Percentiles rank a stretch among this genome's conserved stretches.
Conservation (phyloP, 2,888 invertebrate genomes). For the Lysandra coridon region DNA sequence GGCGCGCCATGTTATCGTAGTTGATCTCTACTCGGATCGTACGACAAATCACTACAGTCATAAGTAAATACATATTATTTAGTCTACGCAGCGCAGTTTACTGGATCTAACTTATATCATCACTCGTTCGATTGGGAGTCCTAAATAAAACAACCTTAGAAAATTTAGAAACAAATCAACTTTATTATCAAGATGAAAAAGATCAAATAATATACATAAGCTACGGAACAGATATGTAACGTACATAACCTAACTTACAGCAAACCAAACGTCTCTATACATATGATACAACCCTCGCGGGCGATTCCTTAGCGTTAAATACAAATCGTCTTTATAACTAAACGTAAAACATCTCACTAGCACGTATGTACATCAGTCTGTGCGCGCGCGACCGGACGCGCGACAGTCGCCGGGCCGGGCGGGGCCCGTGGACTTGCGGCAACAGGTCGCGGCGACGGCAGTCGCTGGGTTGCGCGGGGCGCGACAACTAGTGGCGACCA, state of each 20-base stretch:
- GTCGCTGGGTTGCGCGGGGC: conserved; percentile 66
- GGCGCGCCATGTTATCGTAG: too few species aligned
- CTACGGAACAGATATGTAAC: conserved; percentile 69
- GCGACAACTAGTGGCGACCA: conserved; percentile 82
- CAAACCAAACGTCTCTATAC: conserved; percentile 47
- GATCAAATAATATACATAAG: conserved; percentile 78
- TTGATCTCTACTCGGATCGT: neutral
- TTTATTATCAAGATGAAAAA: conserved; percentile 81
- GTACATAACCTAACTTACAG: conserved; percentile 49
- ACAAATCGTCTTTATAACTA: conserved; percentile 51
- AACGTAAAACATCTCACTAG: conserved; percentile 76
- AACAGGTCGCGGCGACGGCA: conserved; percentile 81
- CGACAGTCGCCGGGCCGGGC: conserved; percentile 34
- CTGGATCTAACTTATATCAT: neutral
- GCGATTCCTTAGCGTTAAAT: conserved; percentile 11
- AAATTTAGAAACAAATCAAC: conserved; percentile 81
- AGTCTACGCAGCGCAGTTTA: neutral
- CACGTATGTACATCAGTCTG: conserved; percentile 74
- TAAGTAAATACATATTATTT: neutral
- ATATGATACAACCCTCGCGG: conserved; percentile 42
- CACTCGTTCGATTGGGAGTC: neutral
- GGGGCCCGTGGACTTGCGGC: conserved; percentile 84
- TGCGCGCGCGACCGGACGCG: conserved; percentile 69
- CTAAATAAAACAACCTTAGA: conserved; percentile 51
- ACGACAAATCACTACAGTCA: neutral